Percentiles rank a stretch among this genome's conserved stretches.
Conservation (phyloP, 1,140 invertebrate genomes). For the Calliopsis andreniformis region DNA sequence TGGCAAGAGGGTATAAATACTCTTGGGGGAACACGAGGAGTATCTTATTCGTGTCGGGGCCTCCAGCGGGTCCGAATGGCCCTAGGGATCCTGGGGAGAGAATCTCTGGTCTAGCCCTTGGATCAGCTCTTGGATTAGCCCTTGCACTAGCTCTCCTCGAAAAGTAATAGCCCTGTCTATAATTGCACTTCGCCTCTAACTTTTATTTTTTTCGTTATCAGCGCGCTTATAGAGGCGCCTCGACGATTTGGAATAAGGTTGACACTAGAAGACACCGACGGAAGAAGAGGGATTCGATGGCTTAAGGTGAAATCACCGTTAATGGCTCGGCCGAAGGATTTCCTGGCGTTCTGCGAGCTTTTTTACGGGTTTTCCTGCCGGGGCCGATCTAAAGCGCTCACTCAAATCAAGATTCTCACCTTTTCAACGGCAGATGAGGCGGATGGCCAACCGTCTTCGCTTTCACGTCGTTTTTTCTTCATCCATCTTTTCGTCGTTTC, state of each 20-base stretch:
- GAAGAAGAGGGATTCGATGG: conserved; percentile 62
- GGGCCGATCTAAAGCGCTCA: conserved; percentile 61
- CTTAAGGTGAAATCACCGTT: conserved; percentile 71
- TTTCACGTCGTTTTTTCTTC: conserved; percentile 49
- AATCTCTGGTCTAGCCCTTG: too few species aligned
- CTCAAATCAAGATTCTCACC: conserved; percentile 72
- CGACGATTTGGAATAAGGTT: conserved; percentile 54
- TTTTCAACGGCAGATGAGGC: conserved; percentile 61
- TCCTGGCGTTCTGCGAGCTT: conserved; percentile 60
- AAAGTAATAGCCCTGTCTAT: too few species aligned
- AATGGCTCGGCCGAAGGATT: conserved; percentile 73
- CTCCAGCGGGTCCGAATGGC: too few species aligned
- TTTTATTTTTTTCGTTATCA: neutral
- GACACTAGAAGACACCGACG: conserved; percentile 50
- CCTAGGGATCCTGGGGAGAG: too few species aligned
- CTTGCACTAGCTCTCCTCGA: too few species aligned
- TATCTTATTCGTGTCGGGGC: too few species aligned
- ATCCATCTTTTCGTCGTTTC: conserved; percentile 59
- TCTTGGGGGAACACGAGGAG: too few species aligned
- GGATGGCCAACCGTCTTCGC: conserved; percentile 36
- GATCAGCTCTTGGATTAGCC: too few species aligned
- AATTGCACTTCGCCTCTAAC: too few species aligned
- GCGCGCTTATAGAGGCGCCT: neutral
- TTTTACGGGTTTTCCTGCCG: conserved; percentile 59
- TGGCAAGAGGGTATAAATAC: too few species aligned